Evolutionary conservation across 1,140 invertebrate species (phyloP).

Genomic region (Apis laboriosa): DNA sequence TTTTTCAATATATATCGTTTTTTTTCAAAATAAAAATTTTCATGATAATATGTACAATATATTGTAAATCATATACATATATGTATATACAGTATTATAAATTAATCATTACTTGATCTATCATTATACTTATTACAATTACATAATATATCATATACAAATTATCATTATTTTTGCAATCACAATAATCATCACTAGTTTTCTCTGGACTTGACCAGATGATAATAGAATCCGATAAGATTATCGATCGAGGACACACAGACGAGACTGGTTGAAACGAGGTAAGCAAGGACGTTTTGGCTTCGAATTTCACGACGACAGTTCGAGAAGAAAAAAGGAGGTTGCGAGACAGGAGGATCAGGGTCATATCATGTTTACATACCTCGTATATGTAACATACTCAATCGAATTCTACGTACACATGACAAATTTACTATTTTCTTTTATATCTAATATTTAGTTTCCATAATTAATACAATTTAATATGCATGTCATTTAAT

Average conservation of each 20-base stretch:
- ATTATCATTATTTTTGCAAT: neutral
- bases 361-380: neutral
- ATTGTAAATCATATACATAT: too few species aligned
- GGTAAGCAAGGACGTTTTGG: conserved; percentile 1
- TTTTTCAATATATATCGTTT: too few species aligned
- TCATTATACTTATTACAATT: neutral
- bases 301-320: conserved; percentile 2
- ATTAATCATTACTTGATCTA: too few species aligned
- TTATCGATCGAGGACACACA: neutral
- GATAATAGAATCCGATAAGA: conserved; percentile 10
- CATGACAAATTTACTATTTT: neutral
- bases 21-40: too few species aligned
- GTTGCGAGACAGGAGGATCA: neutral
- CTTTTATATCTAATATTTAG: neutral
- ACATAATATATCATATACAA: neutral
- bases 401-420: neutral
- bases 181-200: neutral
- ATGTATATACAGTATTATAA: too few species aligned
- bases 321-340: neutral
- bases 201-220: neutral
- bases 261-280: neutral
- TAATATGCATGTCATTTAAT: too few species aligned
- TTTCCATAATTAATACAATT: too few species aligned
- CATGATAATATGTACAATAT: too few species aligned
- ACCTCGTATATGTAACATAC: neutral